Evolutionary conservation across 2,113 vertebrate genomes (phyloP).

Genomic region (Halichoerus grypus): DNA sequence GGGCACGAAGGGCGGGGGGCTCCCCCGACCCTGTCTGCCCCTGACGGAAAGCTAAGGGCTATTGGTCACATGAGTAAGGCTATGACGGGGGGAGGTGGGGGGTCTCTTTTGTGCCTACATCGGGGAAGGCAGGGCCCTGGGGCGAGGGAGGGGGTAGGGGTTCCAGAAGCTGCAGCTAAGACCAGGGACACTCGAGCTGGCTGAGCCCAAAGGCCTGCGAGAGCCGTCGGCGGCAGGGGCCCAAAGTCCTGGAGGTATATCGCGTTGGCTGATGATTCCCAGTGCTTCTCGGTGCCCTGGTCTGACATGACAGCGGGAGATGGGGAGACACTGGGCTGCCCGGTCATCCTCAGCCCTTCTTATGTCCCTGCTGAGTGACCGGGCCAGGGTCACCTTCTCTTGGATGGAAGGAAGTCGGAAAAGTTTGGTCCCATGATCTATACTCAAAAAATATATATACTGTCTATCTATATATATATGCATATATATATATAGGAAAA

Average conservation of each 20-base stretch:
- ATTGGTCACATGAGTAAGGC: constrained; percentile 81
- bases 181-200: constrained; percentile 33
- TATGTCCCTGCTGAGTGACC: constrained; percentile 74
- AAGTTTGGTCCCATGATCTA: constrained; percentile 88
- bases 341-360: constrained; percentile 69
- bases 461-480: constrained; percentile 80
- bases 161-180: constrained; percentile 40
- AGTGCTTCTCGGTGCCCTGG: constrained; percentile 40
- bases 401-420: constrained; percentile 80
- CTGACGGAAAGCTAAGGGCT: constrained; percentile 77
- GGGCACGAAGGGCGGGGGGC: neutral
- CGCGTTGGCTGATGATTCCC: constrained; percentile 25
- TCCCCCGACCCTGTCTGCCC: constrained; percentile 46
- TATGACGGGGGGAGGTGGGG: constrained; percentile 42
- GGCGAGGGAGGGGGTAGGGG: neutral
- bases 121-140: neutral
- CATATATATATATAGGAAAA: constrained; percentile 82
- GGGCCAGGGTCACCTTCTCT: constrained; percentile 76
- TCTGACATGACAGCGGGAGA: constrained; percentile 46
- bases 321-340: neutral
- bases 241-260: constrained; percentile 79
- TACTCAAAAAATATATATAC: constrained; percentile 87
- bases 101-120: constrained; percentile 40
- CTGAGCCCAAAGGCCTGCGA: neutral
- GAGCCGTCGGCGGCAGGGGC: neutral